Conservation (phyloP, 2,113 vertebrate genomes). For the Lophochroa leadbeateri region DNA sequence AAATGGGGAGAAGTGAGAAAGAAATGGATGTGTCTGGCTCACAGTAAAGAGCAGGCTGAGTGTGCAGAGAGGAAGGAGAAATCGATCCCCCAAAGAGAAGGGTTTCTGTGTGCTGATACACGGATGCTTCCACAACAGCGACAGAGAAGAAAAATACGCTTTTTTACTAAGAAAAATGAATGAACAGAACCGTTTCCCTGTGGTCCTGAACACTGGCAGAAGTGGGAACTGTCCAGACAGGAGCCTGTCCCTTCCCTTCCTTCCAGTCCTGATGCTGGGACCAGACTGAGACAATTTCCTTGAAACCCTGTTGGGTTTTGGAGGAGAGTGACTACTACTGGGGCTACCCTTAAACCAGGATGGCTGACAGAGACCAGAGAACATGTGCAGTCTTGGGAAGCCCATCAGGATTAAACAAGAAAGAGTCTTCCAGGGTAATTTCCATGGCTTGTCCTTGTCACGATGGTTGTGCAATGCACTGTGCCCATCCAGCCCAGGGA, state of each 20-base stretch:
- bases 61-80: not conserved
- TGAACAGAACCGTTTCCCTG: not conserved
- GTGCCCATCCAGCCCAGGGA: not conserved
- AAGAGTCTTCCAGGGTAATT: not conserved
- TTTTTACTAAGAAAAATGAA: not conserved
- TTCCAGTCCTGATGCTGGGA: not conserved
- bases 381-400: not conserved
- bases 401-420: not conserved
- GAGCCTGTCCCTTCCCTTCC: not conserved
- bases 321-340: not conserved
- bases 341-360: not conserved
- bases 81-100: not conserved
- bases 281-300: not conserved
- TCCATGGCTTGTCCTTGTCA: not conserved
- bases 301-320: not conserved
- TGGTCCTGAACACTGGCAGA: not conserved
- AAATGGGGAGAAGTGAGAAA: not conserved
- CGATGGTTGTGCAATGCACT: not conserved
- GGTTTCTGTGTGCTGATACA: not conserved
- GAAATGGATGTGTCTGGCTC: not conserved
- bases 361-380: not conserved
- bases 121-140: not conserved
- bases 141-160: not conserved
- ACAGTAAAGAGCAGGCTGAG: not conserved
- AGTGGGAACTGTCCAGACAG: not conserved